A percentile compares a stretch with the other conserved stretches of the same genome.
phyloP scores from a whole-genome alignment of 2,888 invertebrate species.

The Cristatella mucedo region DNA sequence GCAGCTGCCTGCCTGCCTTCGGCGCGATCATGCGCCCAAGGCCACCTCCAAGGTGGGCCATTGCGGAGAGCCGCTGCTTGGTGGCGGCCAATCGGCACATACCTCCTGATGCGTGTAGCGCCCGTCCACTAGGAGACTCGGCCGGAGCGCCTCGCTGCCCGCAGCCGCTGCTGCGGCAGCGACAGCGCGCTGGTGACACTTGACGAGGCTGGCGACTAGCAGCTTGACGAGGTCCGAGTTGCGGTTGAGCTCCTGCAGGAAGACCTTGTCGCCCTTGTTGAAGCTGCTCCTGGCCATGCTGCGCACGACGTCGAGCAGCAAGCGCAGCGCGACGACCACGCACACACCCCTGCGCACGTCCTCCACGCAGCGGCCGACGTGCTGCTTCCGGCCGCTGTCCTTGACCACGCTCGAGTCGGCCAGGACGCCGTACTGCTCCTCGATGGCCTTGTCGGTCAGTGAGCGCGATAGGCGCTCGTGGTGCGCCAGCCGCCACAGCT shows the following conservation, averaged over 20 bases:
- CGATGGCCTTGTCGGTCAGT: slow-evolving; percentile 39
- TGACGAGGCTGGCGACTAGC: slow-evolving; percentile 36
- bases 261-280: slow-evolving; percentile 40
- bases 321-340: slow-evolving; percentile 38
- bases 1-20: no score
- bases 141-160: slow-evolving; percentile 21
- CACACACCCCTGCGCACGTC: slow-evolving; percentile 40
- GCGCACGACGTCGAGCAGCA: slow-evolving; percentile 37
- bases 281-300: slow-evolving; percentile 36
- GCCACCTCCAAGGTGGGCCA: no score
- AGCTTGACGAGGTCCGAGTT: slow-evolving; percentile 40
- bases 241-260: slow-evolving; percentile 38
- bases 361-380: slow-evolving; percentile 40
- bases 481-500: slow-evolving; percentile 42
- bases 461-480: slow-evolving; percentile 35
- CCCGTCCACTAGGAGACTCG: slow-evolving; percentile 35
- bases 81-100: no score
- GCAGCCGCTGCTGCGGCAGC: slow-evolving; percentile 19
- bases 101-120: slow-evolving; percentile 40
- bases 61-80: no score
- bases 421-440: slow-evolving; percentile 40
- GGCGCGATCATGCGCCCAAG: no score
- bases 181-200: slow-evolving; percentile 36
- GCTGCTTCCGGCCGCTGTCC: slow-evolving; percentile 38
- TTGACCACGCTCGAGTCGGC: slow-evolving; percentile 38